These are phyloP conservation scores for Leptinotarsa haldemani DNA, from an alignment of 2,888 invertebrate genomes.

Conservation along the genomic window DNA sequence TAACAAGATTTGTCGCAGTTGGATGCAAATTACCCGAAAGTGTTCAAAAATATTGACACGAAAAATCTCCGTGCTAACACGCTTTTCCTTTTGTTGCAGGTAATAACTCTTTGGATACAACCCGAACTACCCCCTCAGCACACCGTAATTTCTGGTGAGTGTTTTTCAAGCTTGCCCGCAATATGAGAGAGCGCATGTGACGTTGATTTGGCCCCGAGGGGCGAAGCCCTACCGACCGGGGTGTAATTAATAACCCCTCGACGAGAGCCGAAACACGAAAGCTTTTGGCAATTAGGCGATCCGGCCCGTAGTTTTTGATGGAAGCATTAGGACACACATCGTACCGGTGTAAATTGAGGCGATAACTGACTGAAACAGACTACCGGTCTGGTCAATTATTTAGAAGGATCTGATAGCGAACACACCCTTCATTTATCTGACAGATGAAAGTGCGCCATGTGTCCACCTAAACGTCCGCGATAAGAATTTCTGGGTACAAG, in stretches of 20 bases:
- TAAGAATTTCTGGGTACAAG: neutral
- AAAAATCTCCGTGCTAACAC: neutral
- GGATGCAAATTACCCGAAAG: too few species aligned
- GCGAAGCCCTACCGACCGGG: conserved; percentile 38
- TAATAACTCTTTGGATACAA: conserved; percentile 29
- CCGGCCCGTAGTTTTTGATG: conserved; percentile 59
- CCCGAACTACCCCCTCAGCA: conserved; percentile 18
- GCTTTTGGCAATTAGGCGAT: conserved; percentile 65
- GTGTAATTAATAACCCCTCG: conserved; percentile 61
- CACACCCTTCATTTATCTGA: conserved; percentile 40
- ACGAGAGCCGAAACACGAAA: conserved; percentile 60
- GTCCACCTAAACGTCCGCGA: neutral
- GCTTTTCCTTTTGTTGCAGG: conserved; percentile 30
- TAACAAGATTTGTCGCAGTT: too few species aligned
- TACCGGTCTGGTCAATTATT: conserved; percentile 54
- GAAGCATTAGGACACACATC: conserved; percentile 59
- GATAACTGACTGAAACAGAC: conserved; percentile 54
- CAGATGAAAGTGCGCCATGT: conserved; percentile 26
- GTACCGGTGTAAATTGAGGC: conserved; percentile 59
- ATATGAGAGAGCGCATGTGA: conserved; percentile 48
- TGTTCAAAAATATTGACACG: too few species aligned
- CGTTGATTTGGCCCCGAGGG: conserved; percentile 47
- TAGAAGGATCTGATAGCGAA: conserved; percentile 46
- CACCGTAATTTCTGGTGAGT: conserved; percentile 39
- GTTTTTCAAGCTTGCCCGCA: conserved; percentile 37